These are phyloP conservation scores for Oeneis ivallda DNA, from an alignment of 2,888 invertebrate species.

Conservation along the genomic window DNA sequence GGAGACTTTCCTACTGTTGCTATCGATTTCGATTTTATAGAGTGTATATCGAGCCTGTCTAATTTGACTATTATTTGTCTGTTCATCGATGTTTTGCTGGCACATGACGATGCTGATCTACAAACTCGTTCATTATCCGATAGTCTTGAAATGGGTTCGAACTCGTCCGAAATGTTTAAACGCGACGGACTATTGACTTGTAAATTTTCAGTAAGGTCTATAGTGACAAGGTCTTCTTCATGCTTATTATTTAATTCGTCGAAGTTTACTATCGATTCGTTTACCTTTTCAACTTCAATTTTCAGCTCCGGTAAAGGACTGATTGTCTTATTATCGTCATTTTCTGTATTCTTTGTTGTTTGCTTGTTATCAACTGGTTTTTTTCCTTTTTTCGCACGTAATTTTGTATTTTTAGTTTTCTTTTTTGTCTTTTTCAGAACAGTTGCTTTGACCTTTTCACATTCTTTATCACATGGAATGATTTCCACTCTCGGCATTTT, in stretches of 20 bases:
- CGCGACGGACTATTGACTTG: constrained; percentile 43
- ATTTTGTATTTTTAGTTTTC: constrained; percentile 38
- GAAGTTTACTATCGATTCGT: constrained; percentile 52
- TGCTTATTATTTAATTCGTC: constrained; percentile 57
- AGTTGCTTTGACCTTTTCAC: constrained; percentile 27
- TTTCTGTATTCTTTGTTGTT: constrained; percentile 22
- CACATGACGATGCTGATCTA: background rate
- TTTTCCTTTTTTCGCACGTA: constrained; percentile 36
- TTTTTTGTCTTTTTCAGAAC: constrained; percentile 28
- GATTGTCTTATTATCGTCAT: constrained; percentile 45
- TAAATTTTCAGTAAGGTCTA: constrained; percentile 57
- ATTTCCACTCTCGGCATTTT: constrained; percentile 53
- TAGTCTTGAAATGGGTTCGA: too few species aligned
- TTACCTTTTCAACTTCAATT: constrained; percentile 51
- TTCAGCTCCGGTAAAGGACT: constrained; percentile 66
- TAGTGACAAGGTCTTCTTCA: constrained; percentile 43
- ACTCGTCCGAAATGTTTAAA: constrained; percentile 40
- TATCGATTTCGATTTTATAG: constrained; percentile 57
- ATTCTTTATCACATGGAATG: constrained; percentile 36
- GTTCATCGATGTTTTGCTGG: background rate
- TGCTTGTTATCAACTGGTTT: constrained; percentile 27
- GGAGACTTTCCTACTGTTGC: constrained; percentile 51
- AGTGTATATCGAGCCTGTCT: constrained; percentile 35
- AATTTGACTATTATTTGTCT: constrained; percentile 15
- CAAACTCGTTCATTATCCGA: background rate